Percentiles rank a stretch among this genome's conserved stretches.
These are phyloP conservation scores for Augochlora pura DNA, from an alignment of 1,140 invertebrate species.

Conservation along the genomic window DNA sequence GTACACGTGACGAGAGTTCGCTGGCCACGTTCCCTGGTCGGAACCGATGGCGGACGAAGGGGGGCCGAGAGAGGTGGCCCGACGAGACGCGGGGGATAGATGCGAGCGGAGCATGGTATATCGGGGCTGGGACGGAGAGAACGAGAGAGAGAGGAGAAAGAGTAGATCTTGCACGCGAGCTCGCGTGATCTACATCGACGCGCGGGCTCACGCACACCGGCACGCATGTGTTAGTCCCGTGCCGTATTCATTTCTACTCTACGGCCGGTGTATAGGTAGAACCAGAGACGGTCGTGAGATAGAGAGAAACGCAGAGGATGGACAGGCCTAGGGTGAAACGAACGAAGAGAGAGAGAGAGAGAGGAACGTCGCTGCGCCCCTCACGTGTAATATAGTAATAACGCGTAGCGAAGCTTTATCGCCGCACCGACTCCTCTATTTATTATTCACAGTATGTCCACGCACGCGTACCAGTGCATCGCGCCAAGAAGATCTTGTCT, in stretches of 20 bases:
- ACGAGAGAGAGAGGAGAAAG: constrained; percentile 7
- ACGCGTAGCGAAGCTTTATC: constrained; percentile 69
- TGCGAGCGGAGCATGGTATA: neutral
- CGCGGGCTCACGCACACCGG: constrained; percentile 38
- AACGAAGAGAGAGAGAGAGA: neutral
- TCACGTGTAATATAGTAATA: constrained; percentile 72
- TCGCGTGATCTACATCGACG: constrained; percentile 69
- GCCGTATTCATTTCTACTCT: constrained; percentile 27
- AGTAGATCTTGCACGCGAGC: constrained; percentile 69
- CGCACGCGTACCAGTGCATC: constrained; percentile 35
- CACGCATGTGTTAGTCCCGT: neutral
- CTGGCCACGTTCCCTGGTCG: constrained; percentile 25
- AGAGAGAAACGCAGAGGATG: constrained; percentile 3
- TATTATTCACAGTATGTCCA: constrained; percentile 67
- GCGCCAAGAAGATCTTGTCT: constrained; percentile 7
- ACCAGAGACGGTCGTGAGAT: neutral
- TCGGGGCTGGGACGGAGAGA: constrained; percentile 13
- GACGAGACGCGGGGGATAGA: constrained; percentile 7
- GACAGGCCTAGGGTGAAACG: neutral
- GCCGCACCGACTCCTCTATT: constrained; percentile 56
- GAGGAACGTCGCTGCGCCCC: constrained; percentile 27
- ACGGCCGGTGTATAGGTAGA: neutral
- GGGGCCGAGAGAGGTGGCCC: neutral
- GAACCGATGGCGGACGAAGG: neutral
- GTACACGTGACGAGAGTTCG: constrained; percentile 35